Evolutionary conservation across 2,797 vertebrate genomes (phyloP), one percentile per base, ranked within the genome.

Genomic region (Anas capensis): DNA sequence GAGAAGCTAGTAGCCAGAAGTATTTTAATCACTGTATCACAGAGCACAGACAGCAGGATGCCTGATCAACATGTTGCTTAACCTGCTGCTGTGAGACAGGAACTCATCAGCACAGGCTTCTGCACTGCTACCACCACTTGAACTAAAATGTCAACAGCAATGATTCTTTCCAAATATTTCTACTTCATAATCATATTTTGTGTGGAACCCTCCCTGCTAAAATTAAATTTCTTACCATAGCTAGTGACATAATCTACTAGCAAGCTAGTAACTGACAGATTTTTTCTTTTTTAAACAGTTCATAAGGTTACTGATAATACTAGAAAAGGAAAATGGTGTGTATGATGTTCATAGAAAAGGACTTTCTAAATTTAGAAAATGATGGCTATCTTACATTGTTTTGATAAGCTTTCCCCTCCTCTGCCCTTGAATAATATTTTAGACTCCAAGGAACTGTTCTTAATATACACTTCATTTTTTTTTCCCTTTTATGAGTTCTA

Each of bases 11-110:
- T 0, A 17, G 27, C 8, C 3, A 15, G 34, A 48, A 31, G 65
- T 1, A 16, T 5, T 8, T 3, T 4, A 1, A 9, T 46, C 31
- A 0, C 0, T 2, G 19, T 11, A 4, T 10, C 12, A 1, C 42
- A 23, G 56, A 11, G 62, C 66, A 10, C 20, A 4, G 42, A 0
- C 17, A 58, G n/a, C 66, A 3, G 53, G 46, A 5, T 42, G 26
- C 5, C 31, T 24, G 23, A 12, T 4, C 53, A 3, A 44, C 1
- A 1, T 11, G 58, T 8, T 16, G 58, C 60, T 38, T 31, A 26
- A 23, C 40, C 34, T 31, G 14, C 21, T 73, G 66, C 24, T 48
- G n/a, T 19, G 29, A 60, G 48, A 8, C 49, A 8, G 12, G 3
- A 31, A 11, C 64, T 34, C 29, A 5, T 33, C 23, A 3, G 68